Conservation (phyloP, 2,797 vertebrate species). For the Brachymystax lenok region DNA sequence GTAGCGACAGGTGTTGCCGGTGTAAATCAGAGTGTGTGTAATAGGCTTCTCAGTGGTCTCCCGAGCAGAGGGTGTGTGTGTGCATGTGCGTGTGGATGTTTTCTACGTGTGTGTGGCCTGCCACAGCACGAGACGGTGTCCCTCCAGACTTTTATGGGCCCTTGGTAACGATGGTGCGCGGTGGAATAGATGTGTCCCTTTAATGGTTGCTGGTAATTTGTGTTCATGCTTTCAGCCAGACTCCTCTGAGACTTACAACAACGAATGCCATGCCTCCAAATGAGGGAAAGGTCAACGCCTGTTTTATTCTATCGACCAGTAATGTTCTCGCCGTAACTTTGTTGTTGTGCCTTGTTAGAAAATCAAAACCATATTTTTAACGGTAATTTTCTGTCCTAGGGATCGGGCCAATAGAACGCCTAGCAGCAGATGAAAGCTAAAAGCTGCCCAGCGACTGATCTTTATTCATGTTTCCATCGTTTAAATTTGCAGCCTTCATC, state of each 20-base stretch:
- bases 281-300: conserved; percentile 78
- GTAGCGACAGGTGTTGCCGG: conserved; percentile 55
- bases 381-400: conserved; percentile 54
- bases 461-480: conserved; percentile 60
- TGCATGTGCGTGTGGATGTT: neutral
- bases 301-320: conserved; percentile 74
- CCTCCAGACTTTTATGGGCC: conserved; percentile 62
- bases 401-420: conserved; percentile 23
- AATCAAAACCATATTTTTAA: conserved; percentile 75
- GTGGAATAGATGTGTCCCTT: conserved; percentile 71
- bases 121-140: conserved; percentile 43
- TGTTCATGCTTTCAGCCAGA: conserved; percentile 70
- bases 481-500: conserved; percentile 64
- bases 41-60: conserved; percentile 60
- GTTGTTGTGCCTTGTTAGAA: conserved; percentile 69
- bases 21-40: conserved; percentile 72
- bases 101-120: conserved; percentile 11
- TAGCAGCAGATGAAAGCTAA: conserved; percentile 61
- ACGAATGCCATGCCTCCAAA: conserved; percentile 75
- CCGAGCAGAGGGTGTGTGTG: conserved; percentile 47
- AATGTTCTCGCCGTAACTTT: conserved; percentile 65
- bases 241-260: conserved; percentile 67
- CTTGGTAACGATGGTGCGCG: conserved; percentile 63
- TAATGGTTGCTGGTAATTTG: conserved; percentile 75
- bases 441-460: conserved; percentile 51